Percentiles rank a stretch among this genome's conserved stretches.
Conservation (phyloP, 2,113 vertebrate species). For the Dasyornis broadbenti region DNA sequence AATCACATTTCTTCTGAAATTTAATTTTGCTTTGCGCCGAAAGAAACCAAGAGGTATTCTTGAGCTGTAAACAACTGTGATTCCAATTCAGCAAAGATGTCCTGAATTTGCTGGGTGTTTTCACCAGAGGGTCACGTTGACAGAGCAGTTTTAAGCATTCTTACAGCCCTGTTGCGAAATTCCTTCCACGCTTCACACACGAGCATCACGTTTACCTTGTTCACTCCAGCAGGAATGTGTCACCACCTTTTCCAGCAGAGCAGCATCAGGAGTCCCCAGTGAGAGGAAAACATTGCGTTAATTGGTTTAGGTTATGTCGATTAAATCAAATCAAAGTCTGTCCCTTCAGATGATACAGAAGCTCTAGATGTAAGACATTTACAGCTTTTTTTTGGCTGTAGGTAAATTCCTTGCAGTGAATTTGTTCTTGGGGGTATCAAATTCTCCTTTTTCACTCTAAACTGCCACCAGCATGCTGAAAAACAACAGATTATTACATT, state of each 20-base stretch:
- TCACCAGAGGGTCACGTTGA: neutral
- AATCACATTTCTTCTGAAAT: neutral
- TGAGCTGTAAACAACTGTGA: neutral
- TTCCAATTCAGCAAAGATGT: neutral
- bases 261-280: neutral
- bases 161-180: neutral
- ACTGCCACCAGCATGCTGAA: neutral
- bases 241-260: neutral
- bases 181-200: neutral
- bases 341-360: neutral
- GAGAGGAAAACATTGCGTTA: neutral
- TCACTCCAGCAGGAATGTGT: neutral
- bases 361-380: neutral
- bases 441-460: neutral
- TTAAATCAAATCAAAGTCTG: neutral
- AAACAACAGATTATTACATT: neutral
- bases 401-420: neutral
- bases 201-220: neutral
- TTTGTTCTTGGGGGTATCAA: neutral
- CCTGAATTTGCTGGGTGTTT: neutral
- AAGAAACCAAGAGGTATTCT: neutral
- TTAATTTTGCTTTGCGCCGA: neutral
- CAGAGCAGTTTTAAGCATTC: neutral
- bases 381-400: neutral
- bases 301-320: neutral